These are phyloP conservation scores for Telenomus remus DNA, from an alignment of 1,140 invertebrate genomes.

Conservation along the genomic window DNA sequence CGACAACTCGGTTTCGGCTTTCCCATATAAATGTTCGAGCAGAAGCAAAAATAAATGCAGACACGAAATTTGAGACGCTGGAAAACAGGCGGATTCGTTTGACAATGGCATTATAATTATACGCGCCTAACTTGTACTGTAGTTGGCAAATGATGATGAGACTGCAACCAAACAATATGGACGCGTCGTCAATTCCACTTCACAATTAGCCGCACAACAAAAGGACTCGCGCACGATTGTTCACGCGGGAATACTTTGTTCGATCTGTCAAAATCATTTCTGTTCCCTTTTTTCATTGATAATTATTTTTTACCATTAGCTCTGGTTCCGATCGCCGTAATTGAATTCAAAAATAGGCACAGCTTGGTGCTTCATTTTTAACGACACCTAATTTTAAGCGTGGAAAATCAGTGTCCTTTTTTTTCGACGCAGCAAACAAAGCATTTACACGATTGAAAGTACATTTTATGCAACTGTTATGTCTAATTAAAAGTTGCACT, in stretches of 20 bases:
- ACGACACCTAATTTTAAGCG: background rate
- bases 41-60: too few species aligned
- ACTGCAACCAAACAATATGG: constrained; percentile 7
- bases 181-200: background rate
- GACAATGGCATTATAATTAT: constrained; percentile 39
- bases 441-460: background rate
- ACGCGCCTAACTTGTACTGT: constrained; percentile 12
- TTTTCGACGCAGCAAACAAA: too few species aligned
- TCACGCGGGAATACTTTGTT: constrained; percentile 7
- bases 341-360: background rate
- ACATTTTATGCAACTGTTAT: constrained; percentile 14
- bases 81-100: constrained; percentile 1
- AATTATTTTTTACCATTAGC: constrained; percentile 1
- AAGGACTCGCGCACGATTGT: constrained; percentile 8
- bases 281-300: constrained; percentile 8
- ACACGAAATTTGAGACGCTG: background rate
- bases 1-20: constrained; percentile 24
- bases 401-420: too few species aligned
- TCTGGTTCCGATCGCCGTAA: background rate
- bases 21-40: too few species aligned
- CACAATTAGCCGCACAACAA: constrained; percentile 22
- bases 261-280: background rate
- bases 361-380: background rate
- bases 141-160: constrained; percentile 26
- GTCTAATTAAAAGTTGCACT: constrained; percentile 29